Conservation (phyloP, 2,797 vertebrate genomes). For the Meriones psammophilus region DNA sequence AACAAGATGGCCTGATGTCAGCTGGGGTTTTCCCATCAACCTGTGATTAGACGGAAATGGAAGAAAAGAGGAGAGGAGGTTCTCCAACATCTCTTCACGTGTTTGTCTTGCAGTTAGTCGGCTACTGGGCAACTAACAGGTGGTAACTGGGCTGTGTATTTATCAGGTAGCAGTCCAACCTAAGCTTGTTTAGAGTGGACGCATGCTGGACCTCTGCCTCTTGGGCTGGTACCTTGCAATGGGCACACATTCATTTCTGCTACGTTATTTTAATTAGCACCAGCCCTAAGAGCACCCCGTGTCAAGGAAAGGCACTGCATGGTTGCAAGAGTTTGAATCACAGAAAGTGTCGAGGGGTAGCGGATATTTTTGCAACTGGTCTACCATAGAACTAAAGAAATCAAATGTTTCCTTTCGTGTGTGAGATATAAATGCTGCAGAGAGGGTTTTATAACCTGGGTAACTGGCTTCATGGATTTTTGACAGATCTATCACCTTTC, state of each 20-base stretch:
- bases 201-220: not conserved
- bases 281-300: not conserved
- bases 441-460: constrained; percentile 6
- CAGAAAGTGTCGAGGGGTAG: not conserved
- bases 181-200: not conserved
- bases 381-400: constrained; percentile 9
- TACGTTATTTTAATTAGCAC: not conserved
- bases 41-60: not conserved
- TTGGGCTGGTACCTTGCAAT: not conserved
- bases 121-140: not conserved
- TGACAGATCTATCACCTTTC: constrained; percentile 41
- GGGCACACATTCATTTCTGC: not conserved
- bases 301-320: not conserved
- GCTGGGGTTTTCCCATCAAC: not conserved
- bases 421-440: not conserved
- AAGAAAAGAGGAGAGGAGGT: not conserved
- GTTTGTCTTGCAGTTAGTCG: not conserved
- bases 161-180: not conserved
- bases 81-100: not conserved
- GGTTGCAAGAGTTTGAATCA: not conserved
- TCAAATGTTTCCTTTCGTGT: not conserved
- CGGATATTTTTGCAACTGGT: not conserved
- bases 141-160: not conserved
- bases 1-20: not conserved
- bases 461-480: not conserved